phyloP scores from a whole-genome alignment of 2,888 invertebrate genomes.

The Cactoblastis cactorum region DNA sequence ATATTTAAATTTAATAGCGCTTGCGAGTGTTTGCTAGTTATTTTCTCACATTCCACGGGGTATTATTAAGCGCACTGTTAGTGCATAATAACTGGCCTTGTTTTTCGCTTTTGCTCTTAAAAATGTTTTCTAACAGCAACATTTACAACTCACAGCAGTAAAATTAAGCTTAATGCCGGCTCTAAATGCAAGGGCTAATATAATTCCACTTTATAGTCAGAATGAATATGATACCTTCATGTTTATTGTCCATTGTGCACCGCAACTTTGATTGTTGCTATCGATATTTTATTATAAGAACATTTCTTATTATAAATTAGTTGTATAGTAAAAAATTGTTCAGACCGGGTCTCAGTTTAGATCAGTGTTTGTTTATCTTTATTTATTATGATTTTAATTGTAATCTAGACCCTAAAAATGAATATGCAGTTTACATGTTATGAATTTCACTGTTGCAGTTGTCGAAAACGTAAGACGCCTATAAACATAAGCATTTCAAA shows the following conservation, averaged over 20 bases:
- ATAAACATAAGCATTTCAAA: too few species aligned
- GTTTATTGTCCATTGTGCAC: slow-evolving; percentile 1
- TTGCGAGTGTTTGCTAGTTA: slow-evolving; percentile 26
- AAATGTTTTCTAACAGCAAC: slow-evolving; percentile 34
- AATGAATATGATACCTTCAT: slow-evolving; percentile 4
- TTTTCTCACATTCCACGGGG: slow-evolving; percentile 24
- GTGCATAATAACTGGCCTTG: slow-evolving; percentile 27
- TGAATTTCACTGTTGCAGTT: too few species aligned
- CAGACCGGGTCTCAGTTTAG: too few species aligned
- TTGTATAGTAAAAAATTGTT: too few species aligned
- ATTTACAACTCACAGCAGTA: slow-evolving; percentile 31
- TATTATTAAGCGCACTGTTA: slow-evolving; percentile 31
- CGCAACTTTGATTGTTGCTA: neutral
- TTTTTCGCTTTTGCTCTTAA: slow-evolving; percentile 29
- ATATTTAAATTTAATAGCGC: slow-evolving; percentile 3
- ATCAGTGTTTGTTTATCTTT: too few species aligned
- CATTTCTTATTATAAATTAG: neutral
- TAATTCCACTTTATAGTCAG: slow-evolving; percentile 3
- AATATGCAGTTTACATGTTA: too few species aligned
- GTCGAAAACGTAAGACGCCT: too few species aligned
- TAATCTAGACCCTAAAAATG: too few species aligned
- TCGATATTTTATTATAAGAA: neutral
- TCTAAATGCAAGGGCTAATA: slow-evolving; percentile 12
- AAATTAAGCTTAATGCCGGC: slow-evolving; percentile 34
- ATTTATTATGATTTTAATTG: too few species aligned